A percentile compares a stretch with the other conserved stretches of the same genome.
Evolutionary conservation across 2,888 invertebrate genomes (phyloP).

Genomic region (Pomacea canaliculata): DNA sequence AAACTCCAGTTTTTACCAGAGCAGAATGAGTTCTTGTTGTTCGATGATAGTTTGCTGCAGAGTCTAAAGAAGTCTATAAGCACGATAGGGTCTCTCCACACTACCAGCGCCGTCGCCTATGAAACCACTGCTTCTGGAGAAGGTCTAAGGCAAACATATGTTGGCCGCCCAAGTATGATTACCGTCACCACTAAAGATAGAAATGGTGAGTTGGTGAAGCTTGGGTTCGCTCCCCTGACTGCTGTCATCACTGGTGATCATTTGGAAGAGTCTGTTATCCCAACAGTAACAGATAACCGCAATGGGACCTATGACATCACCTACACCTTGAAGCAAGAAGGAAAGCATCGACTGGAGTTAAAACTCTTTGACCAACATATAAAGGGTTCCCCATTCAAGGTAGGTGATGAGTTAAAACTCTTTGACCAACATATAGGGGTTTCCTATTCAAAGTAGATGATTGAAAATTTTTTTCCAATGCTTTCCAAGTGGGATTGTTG

Average conservation of each 20-base stretch:
- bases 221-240: constrained; percentile 60
- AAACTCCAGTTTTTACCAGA: constrained; percentile 60
- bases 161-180: constrained; percentile 64
- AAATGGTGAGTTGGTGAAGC: constrained; percentile 67
- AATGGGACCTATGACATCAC: constrained; percentile 70
- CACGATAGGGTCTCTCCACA: constrained; percentile 65
- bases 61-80: constrained; percentile 58
- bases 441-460: constrained; percentile 70
- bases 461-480: constrained; percentile 18
- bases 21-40: constrained; percentile 66
- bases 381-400: constrained; percentile 70
- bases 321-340: constrained; percentile 68
- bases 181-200: constrained; percentile 68
- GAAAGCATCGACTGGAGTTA: constrained; percentile 67
- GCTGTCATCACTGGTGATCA: constrained; percentile 56
- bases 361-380: constrained; percentile 70
- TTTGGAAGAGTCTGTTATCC: constrained; percentile 50
- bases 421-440: constrained; percentile 70
- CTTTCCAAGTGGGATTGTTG: not conserved
- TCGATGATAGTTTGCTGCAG: constrained; percentile 63
- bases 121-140: constrained; percentile 70
- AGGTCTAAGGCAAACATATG: constrained; percentile 66
- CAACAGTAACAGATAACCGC: constrained; percentile 63
- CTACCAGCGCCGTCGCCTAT: constrained; percentile 69
- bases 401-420: constrained; percentile 66